phyloP scores from a whole-genome alignment of 2,888 invertebrate species.

The Matsumyia berberina region DNA sequence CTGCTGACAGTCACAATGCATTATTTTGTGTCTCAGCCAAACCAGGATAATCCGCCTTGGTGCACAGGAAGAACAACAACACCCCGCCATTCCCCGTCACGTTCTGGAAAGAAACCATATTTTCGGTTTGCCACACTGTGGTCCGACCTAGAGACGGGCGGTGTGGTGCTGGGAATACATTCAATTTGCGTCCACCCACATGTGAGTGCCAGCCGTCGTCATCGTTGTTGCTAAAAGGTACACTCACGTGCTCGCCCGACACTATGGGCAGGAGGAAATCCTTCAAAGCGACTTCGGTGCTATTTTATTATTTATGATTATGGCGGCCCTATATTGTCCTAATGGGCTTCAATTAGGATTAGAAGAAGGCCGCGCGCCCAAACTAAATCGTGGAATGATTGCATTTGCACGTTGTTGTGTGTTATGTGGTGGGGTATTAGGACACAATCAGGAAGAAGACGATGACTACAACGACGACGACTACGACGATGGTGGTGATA shows the following conservation, averaged over 20 bases:
- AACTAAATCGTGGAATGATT: conserved; percentile 79
- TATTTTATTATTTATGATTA: conserved; percentile 84
- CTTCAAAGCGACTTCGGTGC: conserved; percentile 63
- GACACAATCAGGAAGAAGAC: conserved; percentile 36
- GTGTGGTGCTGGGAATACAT: conserved; percentile 18
- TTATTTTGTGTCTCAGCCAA: conserved; percentile 47
- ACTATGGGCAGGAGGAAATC: conserved; percentile 41
- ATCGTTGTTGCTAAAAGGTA: conserved; percentile 31
- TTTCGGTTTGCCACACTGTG: conserved; percentile 52
- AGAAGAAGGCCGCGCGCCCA: conserved; percentile 71
- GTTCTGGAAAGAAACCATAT: conserved; percentile 59
- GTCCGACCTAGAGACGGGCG: conserved; percentile 19
- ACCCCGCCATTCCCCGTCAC: conserved; percentile 17
- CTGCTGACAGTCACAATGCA: conserved; percentile 78
- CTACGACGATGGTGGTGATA: conserved; percentile 42
- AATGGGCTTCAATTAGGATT: conserved; percentile 84
- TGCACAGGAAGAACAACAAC: conserved; percentile 43
- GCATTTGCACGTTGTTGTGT: conserved; percentile 78
- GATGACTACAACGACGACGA: neutral
- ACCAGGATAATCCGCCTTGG: conserved; percentile 47
- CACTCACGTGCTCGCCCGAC: conserved; percentile 25
- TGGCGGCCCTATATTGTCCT: conserved; percentile 83
- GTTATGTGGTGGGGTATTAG: conserved; percentile 48
- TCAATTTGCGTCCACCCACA: conserved; percentile 49
- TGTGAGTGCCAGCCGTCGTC: neutral